Evolutionary conservation across 2,888 invertebrate species (phyloP).

Genomic region (Branchellion lobata): DNA sequence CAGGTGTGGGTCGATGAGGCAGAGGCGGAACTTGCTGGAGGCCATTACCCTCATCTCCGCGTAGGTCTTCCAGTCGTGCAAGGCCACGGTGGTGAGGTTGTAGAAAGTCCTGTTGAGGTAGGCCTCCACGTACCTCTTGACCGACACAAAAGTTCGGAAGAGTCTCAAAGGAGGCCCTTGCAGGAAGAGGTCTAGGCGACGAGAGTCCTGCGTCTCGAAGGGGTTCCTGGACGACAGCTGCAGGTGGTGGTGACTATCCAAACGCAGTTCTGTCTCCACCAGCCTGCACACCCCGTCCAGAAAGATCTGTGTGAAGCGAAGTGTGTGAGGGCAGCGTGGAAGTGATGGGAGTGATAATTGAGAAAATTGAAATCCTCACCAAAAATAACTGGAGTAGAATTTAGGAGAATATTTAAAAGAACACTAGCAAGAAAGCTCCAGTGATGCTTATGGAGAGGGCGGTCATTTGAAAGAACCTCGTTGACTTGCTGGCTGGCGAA

Average conservation of each 20-base stretch:
- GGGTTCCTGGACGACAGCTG: constrained; percentile 72
- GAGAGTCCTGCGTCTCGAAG: constrained; percentile 66
- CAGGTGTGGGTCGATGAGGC: constrained; percentile 84
- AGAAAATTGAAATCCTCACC: too few relatives aligned
- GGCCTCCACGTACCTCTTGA: constrained; percentile 74
- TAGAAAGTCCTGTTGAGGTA: constrained; percentile 93
- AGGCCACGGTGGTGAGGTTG: constrained; percentile 91
- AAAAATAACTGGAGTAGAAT: too few relatives aligned
- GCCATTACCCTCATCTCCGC: constrained; percentile 94
- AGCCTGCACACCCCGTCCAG: constrained; percentile 74
- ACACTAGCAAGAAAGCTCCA: too few relatives aligned
- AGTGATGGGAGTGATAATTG: too few relatives aligned
- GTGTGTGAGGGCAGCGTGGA: too few relatives aligned
- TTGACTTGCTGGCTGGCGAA: neutral
- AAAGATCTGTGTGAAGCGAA: constrained; percentile 55
- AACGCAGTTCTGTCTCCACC: constrained; percentile 86
- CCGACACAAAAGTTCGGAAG: constrained; percentile 68
- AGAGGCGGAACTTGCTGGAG: constrained; percentile 75
- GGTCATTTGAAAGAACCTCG: too few relatives aligned
- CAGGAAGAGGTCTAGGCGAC: constrained; percentile 69
- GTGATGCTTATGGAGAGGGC: too few relatives aligned
- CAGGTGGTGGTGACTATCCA: constrained; percentile 87
- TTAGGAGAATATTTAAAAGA: neutral
- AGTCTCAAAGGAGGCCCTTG: constrained; percentile 66
- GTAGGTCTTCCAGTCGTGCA: constrained; percentile 96